Evolutionary conservation across 2,113 vertebrate species (phyloP).

Genomic region (Elachura formosa): DNA sequence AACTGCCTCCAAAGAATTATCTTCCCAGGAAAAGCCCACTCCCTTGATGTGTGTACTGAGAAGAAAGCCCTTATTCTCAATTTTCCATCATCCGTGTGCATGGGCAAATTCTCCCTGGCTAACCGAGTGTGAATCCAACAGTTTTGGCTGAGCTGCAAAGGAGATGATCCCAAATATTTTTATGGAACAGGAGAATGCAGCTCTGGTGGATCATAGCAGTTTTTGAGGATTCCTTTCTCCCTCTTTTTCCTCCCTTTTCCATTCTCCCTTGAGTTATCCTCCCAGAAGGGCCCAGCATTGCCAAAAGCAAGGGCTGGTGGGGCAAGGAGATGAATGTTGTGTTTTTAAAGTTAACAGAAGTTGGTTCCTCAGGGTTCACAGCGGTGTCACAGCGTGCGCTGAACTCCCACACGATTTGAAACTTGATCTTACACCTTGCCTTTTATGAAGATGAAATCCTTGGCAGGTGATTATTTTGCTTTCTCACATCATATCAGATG

Average conservation of each 20-base stretch:
- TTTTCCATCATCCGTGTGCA: background rate
- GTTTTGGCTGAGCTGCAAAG: background rate
- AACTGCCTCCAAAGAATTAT: background rate
- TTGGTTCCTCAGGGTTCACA: conserved; percentile 52
- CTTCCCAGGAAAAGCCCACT: background rate
- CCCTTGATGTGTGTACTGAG: background rate
- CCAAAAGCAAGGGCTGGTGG: background rate
- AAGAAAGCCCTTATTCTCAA: conserved; percentile 40
- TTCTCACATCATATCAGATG: conserved; percentile 59
- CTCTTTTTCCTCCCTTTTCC: background rate
- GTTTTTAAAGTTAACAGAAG: conserved; percentile 50
- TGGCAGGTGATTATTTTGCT: conserved; percentile 76
- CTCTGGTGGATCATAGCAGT: background rate
- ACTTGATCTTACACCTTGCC: conserved; percentile 62
- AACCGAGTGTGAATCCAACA: conserved; percentile 31
- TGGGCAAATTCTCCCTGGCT: conserved; percentile 39
- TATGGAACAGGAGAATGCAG: background rate
- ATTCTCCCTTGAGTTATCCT: background rate
- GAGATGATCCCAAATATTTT: background rate
- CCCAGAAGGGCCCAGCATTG: background rate
- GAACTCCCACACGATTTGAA: conserved; percentile 53
- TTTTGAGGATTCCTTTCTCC: background rate
- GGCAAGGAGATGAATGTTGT: conserved; percentile 56
- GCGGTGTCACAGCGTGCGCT: conserved; percentile 17
- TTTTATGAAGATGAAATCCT: conserved; percentile 60